These are phyloP conservation scores for Argyrosomus regius DNA, from an alignment of 2,797 vertebrate genomes.

Conservation along the genomic window DNA sequence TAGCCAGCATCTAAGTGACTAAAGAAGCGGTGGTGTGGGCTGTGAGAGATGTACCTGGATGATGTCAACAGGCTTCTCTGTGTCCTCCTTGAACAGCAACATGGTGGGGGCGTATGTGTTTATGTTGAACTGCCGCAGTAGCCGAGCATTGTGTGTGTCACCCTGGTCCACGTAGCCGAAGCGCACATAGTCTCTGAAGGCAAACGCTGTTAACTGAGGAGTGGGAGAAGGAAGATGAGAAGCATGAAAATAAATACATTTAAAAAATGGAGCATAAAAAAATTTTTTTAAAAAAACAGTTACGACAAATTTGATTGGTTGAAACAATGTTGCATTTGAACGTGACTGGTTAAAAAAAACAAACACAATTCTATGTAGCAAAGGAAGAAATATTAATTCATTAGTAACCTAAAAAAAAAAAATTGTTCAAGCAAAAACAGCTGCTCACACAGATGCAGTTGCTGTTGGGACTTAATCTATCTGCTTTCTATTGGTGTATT, in stretches of 20 bases:
- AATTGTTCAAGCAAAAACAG: neutral
- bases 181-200: slow-evolving; percentile 91
- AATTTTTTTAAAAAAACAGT: neutral
- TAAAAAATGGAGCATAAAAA: neutral
- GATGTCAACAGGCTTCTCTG: slow-evolving; percentile 88
- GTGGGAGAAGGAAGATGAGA: slow-evolving; percentile 16
- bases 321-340: neutral
- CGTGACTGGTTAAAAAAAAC: neutral
- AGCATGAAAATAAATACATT: neutral
- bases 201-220: slow-evolving; percentile 91
- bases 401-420: neutral
- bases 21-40: neutral
- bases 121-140: slow-evolving; percentile 90
- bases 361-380: neutral
- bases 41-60: slow-evolving; percentile 88
- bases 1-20: neutral
- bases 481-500: neutral
- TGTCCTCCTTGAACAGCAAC: slow-evolving; percentile 95
- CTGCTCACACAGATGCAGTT: slow-evolving; percentile 11
- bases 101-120: slow-evolving; percentile 92
- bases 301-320: neutral
- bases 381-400: neutral
- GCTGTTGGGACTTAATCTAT: neutral
- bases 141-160: slow-evolving; percentile 77
- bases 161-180: slow-evolving; percentile 93